These are phyloP conservation scores for Lagocephalus sceleratus DNA, from an alignment of 2,797 vertebrate genomes.

Conservation along the genomic window DNA sequence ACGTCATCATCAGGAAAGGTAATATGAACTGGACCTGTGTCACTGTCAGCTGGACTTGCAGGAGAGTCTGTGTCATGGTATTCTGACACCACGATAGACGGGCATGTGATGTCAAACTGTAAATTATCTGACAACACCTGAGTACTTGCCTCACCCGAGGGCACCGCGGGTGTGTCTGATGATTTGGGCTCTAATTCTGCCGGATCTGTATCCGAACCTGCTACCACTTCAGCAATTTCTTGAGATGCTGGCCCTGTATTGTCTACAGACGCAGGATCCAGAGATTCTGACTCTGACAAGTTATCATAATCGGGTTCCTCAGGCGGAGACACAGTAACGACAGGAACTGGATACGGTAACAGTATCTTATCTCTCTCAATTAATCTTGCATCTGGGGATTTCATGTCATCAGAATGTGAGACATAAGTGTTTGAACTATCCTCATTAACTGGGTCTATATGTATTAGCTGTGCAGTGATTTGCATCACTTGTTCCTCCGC, in stretches of 20 bases:
- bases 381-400: constrained; percentile 30
- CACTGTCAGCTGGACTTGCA: constrained; percentile 46
- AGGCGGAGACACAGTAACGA: constrained; percentile 69
- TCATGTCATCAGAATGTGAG: constrained; percentile 21
- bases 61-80: constrained; percentile 49
- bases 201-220: constrained; percentile 24
- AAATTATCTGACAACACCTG: constrained; percentile 26
- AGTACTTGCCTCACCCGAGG: constrained; percentile 24
- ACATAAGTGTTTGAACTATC: constrained; percentile 24
- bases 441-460: constrained; percentile 20
- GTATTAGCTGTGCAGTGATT: constrained; percentile 27
- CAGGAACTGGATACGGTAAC: constrained; percentile 56
- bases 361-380: constrained; percentile 37
- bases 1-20: constrained; percentile 39
- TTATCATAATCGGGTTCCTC: constrained; percentile 56
- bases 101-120: constrained; percentile 40
- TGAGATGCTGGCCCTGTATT: constrained; percentile 36
- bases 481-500: constrained; percentile 30
- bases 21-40: constrained; percentile 43
- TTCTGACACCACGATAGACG: constrained; percentile 68
- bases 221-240: constrained; percentile 44
- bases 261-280: constrained; percentile 32
- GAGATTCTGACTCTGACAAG: constrained; percentile 52
- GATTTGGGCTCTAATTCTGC: constrained; percentile 41
- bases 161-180: constrained; percentile 16